Percentiles rank a stretch among this genome's conserved stretches.
Conservation (phyloP, 2,113 vertebrate genomes). For the Gopherus flavomarginatus region DNA sequence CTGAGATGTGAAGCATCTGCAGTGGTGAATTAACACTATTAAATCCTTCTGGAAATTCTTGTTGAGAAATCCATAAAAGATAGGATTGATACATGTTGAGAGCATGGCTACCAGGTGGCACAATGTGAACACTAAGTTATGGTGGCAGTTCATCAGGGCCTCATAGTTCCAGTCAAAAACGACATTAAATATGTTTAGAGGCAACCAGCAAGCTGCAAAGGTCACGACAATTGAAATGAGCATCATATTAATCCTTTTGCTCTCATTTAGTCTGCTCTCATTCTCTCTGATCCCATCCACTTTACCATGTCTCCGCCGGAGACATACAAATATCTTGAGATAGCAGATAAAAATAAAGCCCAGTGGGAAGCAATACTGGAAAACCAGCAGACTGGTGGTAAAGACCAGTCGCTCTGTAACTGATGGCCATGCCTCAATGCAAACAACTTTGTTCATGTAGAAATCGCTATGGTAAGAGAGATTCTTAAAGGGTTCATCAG, state of each 20-base stretch:
- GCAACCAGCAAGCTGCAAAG: slow-evolving; percentile 80
- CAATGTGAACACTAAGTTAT: slow-evolving; percentile 77
- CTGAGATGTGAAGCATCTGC: slow-evolving; percentile 66
- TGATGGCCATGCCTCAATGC: slow-evolving; percentile 76
- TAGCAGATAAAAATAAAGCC: slow-evolving; percentile 82
- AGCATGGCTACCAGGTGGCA: slow-evolving; percentile 82
- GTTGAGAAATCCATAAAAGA: slow-evolving; percentile 84
- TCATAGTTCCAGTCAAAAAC: slow-evolving; percentile 82
- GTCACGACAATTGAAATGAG: slow-evolving; percentile 77
- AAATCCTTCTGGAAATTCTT: slow-evolving; percentile 84
- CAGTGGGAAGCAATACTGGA: slow-evolving; percentile 80
- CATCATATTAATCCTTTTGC: slow-evolving; percentile 77
- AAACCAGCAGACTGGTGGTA: slow-evolving; percentile 76
- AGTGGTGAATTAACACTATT: slow-evolving; percentile 60
- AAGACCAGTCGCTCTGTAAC: slow-evolving; percentile 75
- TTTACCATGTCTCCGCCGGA: slow-evolving; percentile 68
- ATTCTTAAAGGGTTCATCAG: slow-evolving; percentile 78
- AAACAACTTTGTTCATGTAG: slow-evolving; percentile 73
- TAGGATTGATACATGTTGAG: slow-evolving; percentile 80
- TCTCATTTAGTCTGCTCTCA: slow-evolving; percentile 69
- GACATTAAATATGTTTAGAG: slow-evolving; percentile 81
- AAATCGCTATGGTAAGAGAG: slow-evolving; percentile 70
- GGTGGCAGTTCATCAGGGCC: slow-evolving; percentile 78
- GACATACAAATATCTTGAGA: slow-evolving; percentile 76
- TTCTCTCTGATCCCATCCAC: slow-evolving; percentile 69